Base-by-base conservation (phyloP, 1,140 invertebrate species). In the Bombus sylvicola region DNA sequence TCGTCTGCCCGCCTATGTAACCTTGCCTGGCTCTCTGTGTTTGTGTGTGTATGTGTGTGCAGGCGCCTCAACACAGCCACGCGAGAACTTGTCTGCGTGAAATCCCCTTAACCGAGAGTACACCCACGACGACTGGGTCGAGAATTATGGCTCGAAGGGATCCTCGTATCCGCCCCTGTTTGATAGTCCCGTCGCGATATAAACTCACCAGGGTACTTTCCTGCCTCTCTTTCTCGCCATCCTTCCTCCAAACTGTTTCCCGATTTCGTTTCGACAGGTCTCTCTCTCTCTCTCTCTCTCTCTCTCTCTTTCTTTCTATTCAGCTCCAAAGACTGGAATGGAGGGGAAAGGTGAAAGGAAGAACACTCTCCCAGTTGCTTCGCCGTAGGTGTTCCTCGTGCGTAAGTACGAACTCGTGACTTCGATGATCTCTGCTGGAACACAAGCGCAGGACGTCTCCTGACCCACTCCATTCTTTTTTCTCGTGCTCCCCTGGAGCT, bases 401-500 rank as follows among this genome's bases (percentile, higher is more conserved):
- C 25, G 25, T 62, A 53, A 39, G 62, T 59, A 73, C 69, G 18
- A 39, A 62, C 34, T 82, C 72, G 77, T 57, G 69, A 76, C 80
- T 83, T 34, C 28, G 79, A 78, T 10, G 22, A 25, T 66, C 64
- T 34, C 3, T 6, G 5, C 9, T 39, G 81, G 25, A 72, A 41
- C 37, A 84, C 66, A 75, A 80, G 22, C 66, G 1, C 47, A n/a
- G 31, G 74, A 57, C 47, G 89, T 92, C 91, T 92, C 80, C 85
- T 93, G 92, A 93, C 92, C 92, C 92, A 93, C 92, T 94, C 90
- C 88, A 91, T 80, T 72, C 66, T 68, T 18, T 37, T 53, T 53
- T 22, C 47, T 22, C 18, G 8, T 25, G 18, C 34, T 31, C 31
- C 31, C 22, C 22, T 25, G 31, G 2, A 34, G 18, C 34, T n/a